A percentile compares a stretch with the other conserved stretches of the same genome.
Conservation (phyloP, 1,140 invertebrate species). For the Thaumetopoea pityocampa region DNA sequence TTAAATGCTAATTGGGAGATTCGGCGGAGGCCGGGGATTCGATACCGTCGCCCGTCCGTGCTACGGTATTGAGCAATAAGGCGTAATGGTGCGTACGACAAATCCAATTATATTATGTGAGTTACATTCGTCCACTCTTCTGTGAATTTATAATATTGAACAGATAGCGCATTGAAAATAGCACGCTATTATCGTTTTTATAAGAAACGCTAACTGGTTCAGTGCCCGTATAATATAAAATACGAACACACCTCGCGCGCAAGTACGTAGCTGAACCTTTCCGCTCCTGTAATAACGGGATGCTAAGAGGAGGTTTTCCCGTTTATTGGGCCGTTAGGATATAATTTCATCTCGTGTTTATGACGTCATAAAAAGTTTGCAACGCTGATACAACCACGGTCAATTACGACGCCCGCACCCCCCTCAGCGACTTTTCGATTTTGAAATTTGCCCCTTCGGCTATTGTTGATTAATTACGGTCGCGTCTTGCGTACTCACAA, state of each 20-base stretch:
- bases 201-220: conserved; percentile 23
- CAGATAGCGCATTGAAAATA: conserved; percentile 15
- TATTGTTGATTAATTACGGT: conserved; percentile 10
- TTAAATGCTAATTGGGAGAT: conserved; percentile 57
- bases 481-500: conserved; percentile 7
- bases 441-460: conserved; percentile 15
- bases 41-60: conserved; percentile 22
- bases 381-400: conserved; percentile 59
- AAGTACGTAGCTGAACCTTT: conserved; percentile 43
- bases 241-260: conserved; percentile 32
- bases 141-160: no score
- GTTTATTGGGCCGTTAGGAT: conserved; percentile 66
- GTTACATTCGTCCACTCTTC: conserved; percentile 7
- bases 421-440: conserved; percentile 24
- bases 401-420: conserved; percentile 41
- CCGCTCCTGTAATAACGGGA: conserved; percentile 48
- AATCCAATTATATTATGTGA: conserved; percentile 28
- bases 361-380: conserved; percentile 58
- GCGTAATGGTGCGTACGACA: conserved; percentile 25
- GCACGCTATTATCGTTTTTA: conserved; percentile 17
- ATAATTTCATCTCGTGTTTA: conserved; percentile 70
- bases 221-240: conserved; percentile 34
- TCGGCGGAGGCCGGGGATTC: conserved; percentile 29
- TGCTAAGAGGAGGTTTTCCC: conserved; percentile 55
- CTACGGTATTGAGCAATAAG: conserved; percentile 27